phyloP scores from a whole-genome alignment of 2,797 vertebrate species.

The Argentina silus region DNA sequence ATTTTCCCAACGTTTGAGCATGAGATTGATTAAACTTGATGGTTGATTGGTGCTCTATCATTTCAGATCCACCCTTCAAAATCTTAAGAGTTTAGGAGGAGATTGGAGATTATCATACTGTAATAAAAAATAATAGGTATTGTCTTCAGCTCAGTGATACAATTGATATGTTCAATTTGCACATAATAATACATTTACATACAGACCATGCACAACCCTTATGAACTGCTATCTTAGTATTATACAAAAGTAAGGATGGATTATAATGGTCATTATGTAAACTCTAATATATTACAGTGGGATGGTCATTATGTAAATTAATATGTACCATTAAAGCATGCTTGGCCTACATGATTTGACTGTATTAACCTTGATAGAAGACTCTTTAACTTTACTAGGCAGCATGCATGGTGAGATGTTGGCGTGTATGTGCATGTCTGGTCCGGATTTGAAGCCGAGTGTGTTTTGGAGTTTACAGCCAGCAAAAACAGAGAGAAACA shows the following conservation, averaged over 20 bases:
- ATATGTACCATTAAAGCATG: too few species aligned
- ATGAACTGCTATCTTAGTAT: too few species aligned
- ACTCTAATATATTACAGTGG: too few species aligned
- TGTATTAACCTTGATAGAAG: not conserved
- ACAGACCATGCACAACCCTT: too few species aligned
- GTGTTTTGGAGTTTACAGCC: slow-evolving; percentile 40
- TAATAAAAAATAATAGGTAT: not conserved
- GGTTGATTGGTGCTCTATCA: not conserved
- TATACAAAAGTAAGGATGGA: too few species aligned
- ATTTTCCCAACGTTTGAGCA: slow-evolving; percentile 15
- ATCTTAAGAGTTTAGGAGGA: not conserved
- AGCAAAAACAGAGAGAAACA: slow-evolving; percentile 18
- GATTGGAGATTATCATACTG: too few species aligned
- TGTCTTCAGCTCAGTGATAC: not conserved
- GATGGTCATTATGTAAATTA: too few species aligned
- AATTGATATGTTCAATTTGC: too few species aligned
- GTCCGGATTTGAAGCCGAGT: slow-evolving; percentile 35
- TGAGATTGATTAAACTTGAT: not conserved
- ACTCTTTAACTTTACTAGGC: not conserved
- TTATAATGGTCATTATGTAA: too few species aligned
- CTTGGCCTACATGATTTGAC: too few species aligned
- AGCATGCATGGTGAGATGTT: slow-evolving; percentile 22
- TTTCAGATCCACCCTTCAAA: slow-evolving; percentile 4
- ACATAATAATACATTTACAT: too few species aligned
- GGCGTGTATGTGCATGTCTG: slow-evolving; percentile 39